Base-by-base conservation (phyloP, 2,888 invertebrate species). In the Campoletis raptor region DNA sequence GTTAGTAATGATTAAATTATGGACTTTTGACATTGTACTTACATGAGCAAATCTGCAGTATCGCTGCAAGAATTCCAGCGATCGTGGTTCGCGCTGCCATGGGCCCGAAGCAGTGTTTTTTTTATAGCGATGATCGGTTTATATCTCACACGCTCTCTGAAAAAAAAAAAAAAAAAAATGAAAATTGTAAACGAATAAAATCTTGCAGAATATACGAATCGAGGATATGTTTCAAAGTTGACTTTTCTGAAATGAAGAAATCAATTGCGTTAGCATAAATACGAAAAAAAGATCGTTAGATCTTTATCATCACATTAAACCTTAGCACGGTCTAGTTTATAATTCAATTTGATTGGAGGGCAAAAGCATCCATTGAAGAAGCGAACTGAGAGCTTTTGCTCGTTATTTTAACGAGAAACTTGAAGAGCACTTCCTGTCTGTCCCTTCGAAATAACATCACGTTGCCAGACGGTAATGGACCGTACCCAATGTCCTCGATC, bases 1-100 rank as follows among this genome's bases (percentile, higher is more conserved):
- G 21, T 61, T 6, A 6, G 15, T 57, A 10, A 10, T 10, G n/a
- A 21, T 12, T 57, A 4, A 4, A 12, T 2, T 12, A 57, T 57
- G 24, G 10, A 15, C 15, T 30, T 30, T 12, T 15, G 9, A 37
- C 0, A 15, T 36, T 42, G 2, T 57, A 94, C 94, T 94, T 88
- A 94, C 94, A 93, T 89, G 92, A 90, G 89, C 92, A 93, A 90
- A 93, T 91, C 89, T 94, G 94, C 61, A 94, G 90, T 87, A 93
- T 88, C 85, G 91, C 92, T 85, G 91, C 90, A 90, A 94, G 90
- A 88, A 94, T 90, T 89, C 91, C 92, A 90, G 91, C 91, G 89
- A 93, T 80, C 36, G 82, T 91, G 91, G 92, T 92, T 89, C 91
- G 92, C 90, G 92, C 92, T 93, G 94, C 94, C 94, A 94, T 94